Base-by-base conservation (phyloP, 2,888 invertebrate species). In the Aphelenchoides bicaudatus region DNA sequence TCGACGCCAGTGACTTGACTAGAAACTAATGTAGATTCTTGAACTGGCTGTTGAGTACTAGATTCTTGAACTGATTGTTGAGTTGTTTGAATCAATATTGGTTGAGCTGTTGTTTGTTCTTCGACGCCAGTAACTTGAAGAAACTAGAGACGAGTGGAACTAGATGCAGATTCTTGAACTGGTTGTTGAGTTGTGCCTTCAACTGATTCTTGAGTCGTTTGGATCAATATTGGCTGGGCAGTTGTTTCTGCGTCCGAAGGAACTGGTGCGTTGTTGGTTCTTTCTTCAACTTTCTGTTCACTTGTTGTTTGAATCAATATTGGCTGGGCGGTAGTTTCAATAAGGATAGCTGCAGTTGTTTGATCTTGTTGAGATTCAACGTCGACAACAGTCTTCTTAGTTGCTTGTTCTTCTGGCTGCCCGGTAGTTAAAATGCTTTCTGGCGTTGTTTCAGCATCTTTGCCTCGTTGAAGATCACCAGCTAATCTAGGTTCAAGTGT, bases 1-100 rank as follows among this genome's bases (percentile, higher is more conserved):
- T 58, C 55, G n/a, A 56, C n/a, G 39, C 46, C 21, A 28, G 47
- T 43, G 10, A 55, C 30, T 28, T 37, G 39, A n/a, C 34, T 48
- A 10, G 39, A 30, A 25, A 54, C 29, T 16, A 57, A 48, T 4
- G 66, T 47, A 3, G 56, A 10, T 2, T 3, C 46, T 31, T 56
- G 56, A 16, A 16, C 39, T 28, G 49, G 39, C 1, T 6, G 5
- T 2, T 30, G 28, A n/a, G 48, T 48, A 3, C 49, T 30, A 16
- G 16, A 16, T 1, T 39, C 39, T 5, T 10, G 13, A 27, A 39
- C 19, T 0, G 60, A 19, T 6, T 13, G 34, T 25, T 37, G 3
- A 27, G 16, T 56, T 34, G 29, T 56, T 16, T 2, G n/a, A 21
- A 21, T 4, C 3, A 13, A 25, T 23, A 8, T 23, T 21, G 27